Evolutionary conservation across 2,113 vertebrate genomes (phyloP), one percentile per base, ranked within the genome.

Genomic region (Pomatostomus ruficeps): DNA sequence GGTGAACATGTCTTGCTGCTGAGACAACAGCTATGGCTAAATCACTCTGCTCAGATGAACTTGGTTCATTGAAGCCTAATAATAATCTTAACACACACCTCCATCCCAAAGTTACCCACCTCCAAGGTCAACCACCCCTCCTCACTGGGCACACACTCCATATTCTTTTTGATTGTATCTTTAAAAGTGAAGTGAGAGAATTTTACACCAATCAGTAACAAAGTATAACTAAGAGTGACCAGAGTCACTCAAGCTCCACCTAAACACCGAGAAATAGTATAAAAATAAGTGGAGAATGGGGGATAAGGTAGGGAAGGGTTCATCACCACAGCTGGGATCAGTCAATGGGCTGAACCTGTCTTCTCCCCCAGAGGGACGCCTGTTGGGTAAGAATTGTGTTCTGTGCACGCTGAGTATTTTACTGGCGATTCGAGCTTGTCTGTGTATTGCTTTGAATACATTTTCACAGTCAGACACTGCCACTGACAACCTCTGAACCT

Each of bases 321-420:
- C 9, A 36, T 23, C 1, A 1, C 9, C 45, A 33, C 46, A 72
- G 46, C 38, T 54, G 57, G 22, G 11, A 38, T 62, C 46, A 18
- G 33, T 9, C 1, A 0, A 11, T 9, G 38, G 38, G 17, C 57
- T 62, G 38, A 45, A 36, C 26, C 16, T 45, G 7, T 33, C 46
- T 52, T 52, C 16, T 62, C 21, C 11, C 14, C 7, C 14, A 17
- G 13, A 61, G 21, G 33, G 38, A 52, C 0, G 0, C 33, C 14
- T 46, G 2, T 15, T 38, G 40, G 52, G n/a, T 46, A 63, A 46
- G 14, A 61, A 46, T 28, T 28, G 18, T 28, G 4, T 18, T 46
- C n/a, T 46, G 9, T 28, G 40, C 11, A 5, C 14, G 10, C 28
- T 8, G 19, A 38, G 3, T 11, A 38, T 73, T 63, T 62, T 38